A percentile compares a stretch with the other conserved stretches of the same genome.
Conservation (phyloP, 2,797 vertebrate genomes). For the Cygnus olor region DNA sequence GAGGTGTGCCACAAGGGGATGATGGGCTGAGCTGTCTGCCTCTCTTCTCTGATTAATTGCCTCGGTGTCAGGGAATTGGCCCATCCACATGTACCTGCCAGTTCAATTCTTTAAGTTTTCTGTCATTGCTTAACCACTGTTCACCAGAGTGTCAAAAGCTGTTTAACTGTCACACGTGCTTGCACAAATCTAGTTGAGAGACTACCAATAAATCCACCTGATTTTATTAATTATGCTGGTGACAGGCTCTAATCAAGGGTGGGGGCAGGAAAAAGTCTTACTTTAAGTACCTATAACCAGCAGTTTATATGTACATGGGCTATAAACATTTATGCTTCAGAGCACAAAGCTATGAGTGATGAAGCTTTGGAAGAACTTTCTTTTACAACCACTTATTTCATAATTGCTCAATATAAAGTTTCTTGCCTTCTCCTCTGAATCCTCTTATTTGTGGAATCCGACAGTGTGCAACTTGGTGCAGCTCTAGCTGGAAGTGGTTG, state of each 20-base stretch:
- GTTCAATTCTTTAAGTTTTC: neutral
- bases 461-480: rapidly evolving
- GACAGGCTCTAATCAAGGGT: neutral
- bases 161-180: neutral
- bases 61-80: neutral
- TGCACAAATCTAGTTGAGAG: neutral
- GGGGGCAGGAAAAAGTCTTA: neutral
- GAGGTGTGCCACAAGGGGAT: neutral
- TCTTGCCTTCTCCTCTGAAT: neutral
- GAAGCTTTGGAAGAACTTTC: neutral
- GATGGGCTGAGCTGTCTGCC: neutral
- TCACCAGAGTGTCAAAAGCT: neutral
- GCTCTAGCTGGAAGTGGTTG: neutral
- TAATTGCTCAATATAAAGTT: neutral
- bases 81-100: neutral
- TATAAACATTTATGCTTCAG: neutral
- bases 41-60: neutral
- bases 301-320: neutral
- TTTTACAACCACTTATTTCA: neutral
- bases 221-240: neutral
- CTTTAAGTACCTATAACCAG: neutral
- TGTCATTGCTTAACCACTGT: neutral
- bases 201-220: neutral
- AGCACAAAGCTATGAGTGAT: neutral
- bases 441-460: neutral